phyloP scores from a whole-genome alignment of 2,797 vertebrate species.

The Ciconia nigra region DNA sequence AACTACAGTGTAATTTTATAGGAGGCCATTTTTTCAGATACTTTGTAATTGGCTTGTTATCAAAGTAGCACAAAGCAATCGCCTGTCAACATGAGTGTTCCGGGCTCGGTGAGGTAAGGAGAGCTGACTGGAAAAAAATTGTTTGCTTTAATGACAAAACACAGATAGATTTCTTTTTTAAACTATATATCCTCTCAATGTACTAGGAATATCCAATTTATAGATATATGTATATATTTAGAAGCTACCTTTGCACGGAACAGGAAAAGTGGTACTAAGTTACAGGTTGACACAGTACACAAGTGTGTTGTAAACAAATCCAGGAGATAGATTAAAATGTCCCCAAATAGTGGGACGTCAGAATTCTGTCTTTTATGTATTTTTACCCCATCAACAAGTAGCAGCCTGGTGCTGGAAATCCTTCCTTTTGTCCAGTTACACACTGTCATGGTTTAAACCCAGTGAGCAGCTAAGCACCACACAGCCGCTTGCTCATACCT shows the following conservation, averaged over 20 bases:
- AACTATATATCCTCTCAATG: background rate
- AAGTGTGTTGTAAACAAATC: background rate
- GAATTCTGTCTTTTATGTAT: background rate
- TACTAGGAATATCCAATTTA: background rate
- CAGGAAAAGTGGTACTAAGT: background rate
- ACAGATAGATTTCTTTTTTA: constrained; percentile 13
- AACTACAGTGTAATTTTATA: constrained; percentile 69
- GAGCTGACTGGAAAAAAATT: constrained; percentile 53
- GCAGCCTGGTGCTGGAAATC: background rate
- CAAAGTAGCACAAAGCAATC: constrained; percentile 46
- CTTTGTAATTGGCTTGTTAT: constrained; percentile 71
- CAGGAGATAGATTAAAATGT: background rate
- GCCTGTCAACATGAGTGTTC: constrained; percentile 19
- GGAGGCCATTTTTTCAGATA: constrained; percentile 52
- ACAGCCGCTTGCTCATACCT: background rate
- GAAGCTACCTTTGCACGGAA: background rate
- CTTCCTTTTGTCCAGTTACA: background rate
- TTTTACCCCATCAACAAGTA: background rate
- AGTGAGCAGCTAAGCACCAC: background rate
- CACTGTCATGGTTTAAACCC: background rate
- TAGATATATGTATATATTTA: background rate
- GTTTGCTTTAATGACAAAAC: constrained; percentile 48
- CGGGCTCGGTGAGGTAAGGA: constrained; percentile 45
- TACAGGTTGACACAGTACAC: background rate
- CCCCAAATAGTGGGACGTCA: background rate